These are phyloP conservation scores for Chaetodon auriga DNA, from an alignment of 2,113 vertebrate genomes.

Conservation along the genomic window DNA sequence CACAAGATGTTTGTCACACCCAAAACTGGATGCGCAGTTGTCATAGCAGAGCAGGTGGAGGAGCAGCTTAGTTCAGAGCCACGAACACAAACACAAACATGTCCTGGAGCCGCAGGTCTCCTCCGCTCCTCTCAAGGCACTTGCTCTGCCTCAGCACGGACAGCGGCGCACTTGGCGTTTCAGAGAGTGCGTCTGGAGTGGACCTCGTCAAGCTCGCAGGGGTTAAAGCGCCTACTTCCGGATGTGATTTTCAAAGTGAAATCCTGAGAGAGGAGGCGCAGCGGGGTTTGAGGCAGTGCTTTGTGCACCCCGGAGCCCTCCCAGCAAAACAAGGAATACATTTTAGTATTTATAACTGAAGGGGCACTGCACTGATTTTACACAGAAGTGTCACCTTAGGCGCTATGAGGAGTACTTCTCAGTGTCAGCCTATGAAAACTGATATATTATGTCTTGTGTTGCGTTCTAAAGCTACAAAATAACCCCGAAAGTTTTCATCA, in stretches of 20 bases:
- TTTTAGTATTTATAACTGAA: background rate
- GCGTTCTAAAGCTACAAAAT: too few relatives aligned
- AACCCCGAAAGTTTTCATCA: too few relatives aligned
- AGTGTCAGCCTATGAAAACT: too few relatives aligned
- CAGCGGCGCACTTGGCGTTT: slow-evolving; percentile 34
- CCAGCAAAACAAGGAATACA: background rate
- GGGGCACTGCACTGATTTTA: background rate
- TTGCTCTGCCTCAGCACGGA: slow-evolving; percentile 12
- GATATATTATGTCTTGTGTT: too few relatives aligned
- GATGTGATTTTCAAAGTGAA: slow-evolving; percentile 47
- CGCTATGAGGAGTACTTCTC: too few relatives aligned
- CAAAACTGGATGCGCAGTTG: slow-evolving; percentile 63
- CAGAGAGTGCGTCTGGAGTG: background rate
- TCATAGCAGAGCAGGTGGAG: slow-evolving; percentile 35
- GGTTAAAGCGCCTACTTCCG: background rate
- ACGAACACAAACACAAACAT: background rate
- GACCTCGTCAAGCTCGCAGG: fast-evolving
- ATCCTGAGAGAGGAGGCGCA: background rate
- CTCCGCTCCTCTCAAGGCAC: background rate
- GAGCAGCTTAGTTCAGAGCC: background rate
- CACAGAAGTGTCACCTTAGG: background rate
- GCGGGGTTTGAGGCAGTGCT: background rate
- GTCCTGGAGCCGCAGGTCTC: background rate
- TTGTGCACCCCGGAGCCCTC: background rate
- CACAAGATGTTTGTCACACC: slow-evolving; percentile 71